Conservation (phyloP, 2,888 invertebrate species). For the Eupithecia exiguata region DNA sequence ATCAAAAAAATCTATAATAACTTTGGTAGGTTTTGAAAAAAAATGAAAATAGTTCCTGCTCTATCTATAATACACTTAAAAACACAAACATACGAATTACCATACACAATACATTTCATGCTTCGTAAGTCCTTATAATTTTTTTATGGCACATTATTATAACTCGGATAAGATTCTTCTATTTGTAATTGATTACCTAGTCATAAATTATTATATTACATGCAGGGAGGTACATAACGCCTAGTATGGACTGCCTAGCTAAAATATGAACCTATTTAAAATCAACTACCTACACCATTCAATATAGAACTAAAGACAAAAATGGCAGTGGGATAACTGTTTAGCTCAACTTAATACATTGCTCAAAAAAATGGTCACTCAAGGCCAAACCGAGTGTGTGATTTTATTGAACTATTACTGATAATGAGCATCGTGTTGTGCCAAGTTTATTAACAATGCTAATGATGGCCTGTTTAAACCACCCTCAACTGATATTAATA, state of each 20-base stretch:
- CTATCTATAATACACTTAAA: slow-evolving; percentile 5
- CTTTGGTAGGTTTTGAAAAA: not conserved
- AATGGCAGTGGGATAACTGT: slow-evolving; percentile 29
- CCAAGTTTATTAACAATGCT: not conserved
- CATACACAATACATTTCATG: slow-evolving; percentile 37
- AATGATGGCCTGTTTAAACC: not conserved
- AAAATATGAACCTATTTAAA: slow-evolving; percentile 3
- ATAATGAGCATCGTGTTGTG: not conserved
- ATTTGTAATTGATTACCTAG: slow-evolving; percentile 29
- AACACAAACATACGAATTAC: not conserved
- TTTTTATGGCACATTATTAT: slow-evolving; percentile 30
- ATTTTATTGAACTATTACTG: not conserved
- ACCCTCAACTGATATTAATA: not conserved
- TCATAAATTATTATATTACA: slow-evolving; percentile 35
- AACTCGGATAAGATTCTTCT: slow-evolving; percentile 17
- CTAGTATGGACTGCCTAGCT: not conserved
- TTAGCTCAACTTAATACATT: slow-evolving; percentile 17
- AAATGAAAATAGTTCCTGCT: not conserved
- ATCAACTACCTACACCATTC: not conserved
- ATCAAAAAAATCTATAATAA: too few species aligned
- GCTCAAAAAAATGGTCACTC: slow-evolving; percentile 4
- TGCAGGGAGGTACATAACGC: slow-evolving; percentile 18
- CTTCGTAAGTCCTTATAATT: slow-evolving; percentile 27
- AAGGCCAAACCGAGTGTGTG: not conserved
- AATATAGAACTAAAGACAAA: slow-evolving; percentile 12